A percentile compares a stretch with the other conserved stretches of the same genome.
Evolutionary conservation across 2,888 invertebrate species (phyloP).

Genomic region (Yponomeuta evonymella): DNA sequence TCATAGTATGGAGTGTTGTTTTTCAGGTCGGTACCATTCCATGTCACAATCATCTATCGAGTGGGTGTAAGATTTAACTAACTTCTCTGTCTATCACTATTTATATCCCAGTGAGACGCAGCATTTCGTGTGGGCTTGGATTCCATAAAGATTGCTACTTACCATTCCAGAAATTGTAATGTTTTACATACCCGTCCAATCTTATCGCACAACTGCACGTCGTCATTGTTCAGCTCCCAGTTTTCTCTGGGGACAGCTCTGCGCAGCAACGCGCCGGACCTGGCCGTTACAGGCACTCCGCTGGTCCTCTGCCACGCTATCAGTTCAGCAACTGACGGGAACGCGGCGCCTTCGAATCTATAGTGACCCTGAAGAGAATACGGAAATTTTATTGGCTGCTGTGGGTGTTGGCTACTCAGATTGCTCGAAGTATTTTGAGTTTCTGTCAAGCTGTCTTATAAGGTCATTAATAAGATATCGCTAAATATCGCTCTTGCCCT

Average conservation of each 20-base stretch:
- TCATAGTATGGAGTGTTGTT: neutral
- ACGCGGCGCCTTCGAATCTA: conserved; percentile 95
- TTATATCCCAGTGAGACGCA: neutral
- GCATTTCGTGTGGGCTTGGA: conserved; percentile 4
- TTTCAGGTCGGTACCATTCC: neutral
- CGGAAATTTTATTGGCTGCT: neutral
- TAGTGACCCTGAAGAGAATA: conserved; percentile 84
- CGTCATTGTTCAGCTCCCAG: conserved; percentile 98
- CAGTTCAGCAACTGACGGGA: conserved; percentile 93
- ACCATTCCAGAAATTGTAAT: neutral
- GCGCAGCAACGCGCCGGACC: conserved; percentile 92
- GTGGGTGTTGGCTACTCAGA: too few species aligned
- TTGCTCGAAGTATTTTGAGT: too few species aligned
- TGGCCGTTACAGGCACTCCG: conserved; percentile 91
- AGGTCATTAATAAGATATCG: too few species aligned
- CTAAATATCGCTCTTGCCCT: too few species aligned
- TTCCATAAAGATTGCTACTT: too few species aligned
- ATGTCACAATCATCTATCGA: neutral
- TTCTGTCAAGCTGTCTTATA: too few species aligned
- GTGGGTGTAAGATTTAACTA: neutral
- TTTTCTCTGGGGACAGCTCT: conserved; percentile 91
- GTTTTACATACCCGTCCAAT: conserved; percentile 87
- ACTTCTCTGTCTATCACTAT: neutral
- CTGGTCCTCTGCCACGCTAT: conserved; percentile 92
- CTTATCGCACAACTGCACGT: conserved; percentile 92